phyloP scores from a whole-genome alignment of 2,113 vertebrate genomes.

The Myotis brandtii region DNA sequence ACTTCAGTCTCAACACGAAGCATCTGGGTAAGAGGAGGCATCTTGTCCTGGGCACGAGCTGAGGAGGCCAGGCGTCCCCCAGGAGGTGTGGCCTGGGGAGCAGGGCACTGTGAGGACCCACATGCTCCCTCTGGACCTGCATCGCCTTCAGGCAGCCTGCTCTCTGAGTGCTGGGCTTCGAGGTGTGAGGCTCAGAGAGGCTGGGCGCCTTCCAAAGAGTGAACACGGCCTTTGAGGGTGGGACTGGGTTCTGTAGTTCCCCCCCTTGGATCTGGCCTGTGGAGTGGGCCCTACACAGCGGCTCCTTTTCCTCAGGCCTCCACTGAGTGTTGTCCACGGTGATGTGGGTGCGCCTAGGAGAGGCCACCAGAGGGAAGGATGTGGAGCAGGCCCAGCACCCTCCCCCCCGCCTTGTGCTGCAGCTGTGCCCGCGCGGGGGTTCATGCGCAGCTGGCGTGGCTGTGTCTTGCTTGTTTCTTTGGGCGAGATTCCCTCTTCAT shows the following conservation, averaged over 20 bases:
- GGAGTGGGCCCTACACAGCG: neutral
- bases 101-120: neutral
- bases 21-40: constrained; percentile 91
- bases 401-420: neutral
- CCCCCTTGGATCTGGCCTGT: neutral
- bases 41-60: neutral
- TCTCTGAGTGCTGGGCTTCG: neutral
- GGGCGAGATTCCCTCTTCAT: neutral
- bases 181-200: neutral
- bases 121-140: neutral
- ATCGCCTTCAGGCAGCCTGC: neutral
- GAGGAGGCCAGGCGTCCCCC: neutral
- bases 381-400: neutral
- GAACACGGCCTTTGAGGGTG: neutral
- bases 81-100: neutral
- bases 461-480: neutral
- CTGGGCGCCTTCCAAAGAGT: neutral
- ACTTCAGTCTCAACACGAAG: constrained; percentile 93
- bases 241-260: neutral
- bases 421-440: neutral
- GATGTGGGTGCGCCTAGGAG: neutral
- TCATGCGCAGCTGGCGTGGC: neutral
- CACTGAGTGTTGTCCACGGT: neutral
- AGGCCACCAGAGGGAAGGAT: neutral
- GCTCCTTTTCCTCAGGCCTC: neutral